These are phyloP conservation scores for Micronycteris hirsuta DNA, from an alignment of 2,113 vertebrate species.

Conservation along the genomic window DNA sequence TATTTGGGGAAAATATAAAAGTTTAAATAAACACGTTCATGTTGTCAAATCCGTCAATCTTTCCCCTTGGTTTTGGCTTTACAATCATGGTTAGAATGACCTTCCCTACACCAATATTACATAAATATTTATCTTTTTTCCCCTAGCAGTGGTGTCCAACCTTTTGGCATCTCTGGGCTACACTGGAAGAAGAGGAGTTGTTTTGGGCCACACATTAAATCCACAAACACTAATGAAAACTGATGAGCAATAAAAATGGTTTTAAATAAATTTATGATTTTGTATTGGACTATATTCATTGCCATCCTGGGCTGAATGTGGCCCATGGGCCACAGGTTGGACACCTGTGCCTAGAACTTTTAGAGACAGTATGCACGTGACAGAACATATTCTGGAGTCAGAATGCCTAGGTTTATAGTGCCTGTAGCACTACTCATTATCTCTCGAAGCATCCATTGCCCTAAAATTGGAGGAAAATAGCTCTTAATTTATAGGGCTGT, in stretches of 20 bases:
- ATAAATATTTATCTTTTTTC: background rate
- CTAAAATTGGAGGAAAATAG: background rate
- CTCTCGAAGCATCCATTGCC: background rate
- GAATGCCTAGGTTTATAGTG: background rate
- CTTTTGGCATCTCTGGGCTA: no score
- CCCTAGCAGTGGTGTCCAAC: no score
- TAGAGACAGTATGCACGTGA: background rate
- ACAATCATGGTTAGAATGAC: background rate
- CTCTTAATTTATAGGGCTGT: background rate
- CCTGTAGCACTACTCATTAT: background rate
- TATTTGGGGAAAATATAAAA: background rate
- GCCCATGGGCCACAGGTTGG: no score
- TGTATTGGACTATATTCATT: no score
- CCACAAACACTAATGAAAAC: no score
- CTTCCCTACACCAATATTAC: background rate
- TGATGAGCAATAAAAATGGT: no score
- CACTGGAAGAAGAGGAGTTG: no score
- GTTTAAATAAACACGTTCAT: background rate
- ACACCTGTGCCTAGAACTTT: background rate
- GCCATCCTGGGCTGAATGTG: no score
- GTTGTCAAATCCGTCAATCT: background rate
- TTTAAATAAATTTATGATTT: no score
- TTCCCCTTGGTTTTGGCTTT: constrained; percentile 5
- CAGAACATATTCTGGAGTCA: background rate
- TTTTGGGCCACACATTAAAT: no score